Evolutionary conservation across 2,797 vertebrate species (phyloP), one percentile per base, ranked within the genome.

Genomic region (Gobio occitaniae): DNA sequence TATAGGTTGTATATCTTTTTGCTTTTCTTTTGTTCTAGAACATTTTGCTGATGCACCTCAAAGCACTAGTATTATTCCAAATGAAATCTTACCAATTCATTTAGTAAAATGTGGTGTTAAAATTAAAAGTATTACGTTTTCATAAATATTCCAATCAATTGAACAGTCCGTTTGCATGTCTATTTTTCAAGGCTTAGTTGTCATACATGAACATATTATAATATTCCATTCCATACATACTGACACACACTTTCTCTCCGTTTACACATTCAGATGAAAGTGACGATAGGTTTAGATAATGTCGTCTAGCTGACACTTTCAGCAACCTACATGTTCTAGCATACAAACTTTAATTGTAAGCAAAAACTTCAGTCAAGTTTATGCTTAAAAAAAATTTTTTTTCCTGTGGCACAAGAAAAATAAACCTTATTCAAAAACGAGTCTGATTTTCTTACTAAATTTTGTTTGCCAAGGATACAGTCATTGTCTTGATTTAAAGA

Each of bases 241-340:
- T 44, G 16, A 61, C 38, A 32, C 17, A 47, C 19, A 32, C 56
- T 65, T 19, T 66, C 56, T 76, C 9, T 78, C 6, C 68, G 25
- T 84, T 32, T 38, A 56, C 82, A 75, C 44, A 52, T 38, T 75
- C 44, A 83, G 41, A 50, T 83, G 36, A 75, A 83, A 21, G 32
- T 41, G 47, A 84, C 2, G 11, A 69, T 29, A 21, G n/a, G 32
- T 29, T 56, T 54, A 29, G 48, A 68, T 54, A 6, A 25, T 59
- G n/a, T 69, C 11, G 63, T 70, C 25, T 68, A 52, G 36, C 50
- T 84, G 74, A 70, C 50, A 47, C 11, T 56, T 16, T 3, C n/a
- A 56, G 21, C 17, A 47, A 44, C 19, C 48, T 56, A 17, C 38
- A 84, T 61, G 52, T 69, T 70, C 65, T 21, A 29, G 48, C n/a